Percentiles rank a stretch among this genome's conserved stretches.
Evolutionary conservation across 2,797 vertebrate genomes (phyloP).

Genomic region (Megalops cyprinoides): DNA sequence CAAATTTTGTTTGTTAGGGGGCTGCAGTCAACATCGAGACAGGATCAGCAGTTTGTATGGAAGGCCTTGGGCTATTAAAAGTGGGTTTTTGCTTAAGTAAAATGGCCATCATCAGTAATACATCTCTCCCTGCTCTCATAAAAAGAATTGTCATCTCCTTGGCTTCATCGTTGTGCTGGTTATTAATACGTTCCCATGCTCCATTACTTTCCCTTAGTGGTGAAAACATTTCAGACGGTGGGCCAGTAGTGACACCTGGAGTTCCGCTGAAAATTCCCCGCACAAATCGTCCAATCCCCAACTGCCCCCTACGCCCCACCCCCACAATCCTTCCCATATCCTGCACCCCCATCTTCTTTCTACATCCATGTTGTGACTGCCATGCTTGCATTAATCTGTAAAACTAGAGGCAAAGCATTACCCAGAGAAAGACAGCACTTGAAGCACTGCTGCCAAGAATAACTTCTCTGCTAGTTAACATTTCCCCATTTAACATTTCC

Average conservation of each 20-base stretch:
- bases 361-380: not conserved
- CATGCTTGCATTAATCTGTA: not conserved
- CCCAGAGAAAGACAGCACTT: not conserved
- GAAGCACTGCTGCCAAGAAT: not conserved
- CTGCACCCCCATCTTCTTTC: not conserved
- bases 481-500: no score
- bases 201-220: conserved; percentile 11
- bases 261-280: no score
- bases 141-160: conserved; percentile 21
- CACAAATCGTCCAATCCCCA: no score
- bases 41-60: no score
- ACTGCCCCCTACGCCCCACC: no score
- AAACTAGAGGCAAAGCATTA: not conserved
- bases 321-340: not conserved
- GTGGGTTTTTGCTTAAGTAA: not conserved
- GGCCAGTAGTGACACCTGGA: not conserved
- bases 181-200: conserved; percentile 7
- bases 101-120: conserved; percentile 22
- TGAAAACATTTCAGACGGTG: not conserved
- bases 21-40: not conserved
- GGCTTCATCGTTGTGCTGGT: conserved; percentile 14
- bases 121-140: not conserved
- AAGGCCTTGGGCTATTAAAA: no score
- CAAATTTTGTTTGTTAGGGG: not conserved
- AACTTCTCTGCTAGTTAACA: not conserved